Evolutionary conservation across 2,113 vertebrate genomes (phyloP).

Genomic region (Mesitornis unicolor): DNA sequence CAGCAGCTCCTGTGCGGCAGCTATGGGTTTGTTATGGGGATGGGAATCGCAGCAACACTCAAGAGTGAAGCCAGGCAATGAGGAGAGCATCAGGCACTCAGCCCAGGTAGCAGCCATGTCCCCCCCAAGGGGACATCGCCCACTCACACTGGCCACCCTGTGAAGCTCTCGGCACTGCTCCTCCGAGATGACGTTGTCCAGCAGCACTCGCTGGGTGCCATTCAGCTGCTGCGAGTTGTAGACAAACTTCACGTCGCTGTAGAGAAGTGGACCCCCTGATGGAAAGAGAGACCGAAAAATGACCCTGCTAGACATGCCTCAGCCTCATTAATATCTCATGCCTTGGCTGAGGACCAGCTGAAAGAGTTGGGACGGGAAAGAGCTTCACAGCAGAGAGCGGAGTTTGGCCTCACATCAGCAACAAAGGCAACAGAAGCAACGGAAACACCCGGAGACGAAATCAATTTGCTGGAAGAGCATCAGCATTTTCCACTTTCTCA

Average conservation of each 20-base stretch:
- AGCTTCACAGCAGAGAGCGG: not conserved
- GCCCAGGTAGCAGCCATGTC: not conserved
- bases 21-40: not conserved
- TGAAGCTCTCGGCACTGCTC: slow-evolving; percentile 87
- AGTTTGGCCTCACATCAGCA: not conserved
- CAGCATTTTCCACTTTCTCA: not conserved
- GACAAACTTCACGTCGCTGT: slow-evolving; percentile 81
- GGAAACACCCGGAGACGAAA: not conserved
- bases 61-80: not conserved
- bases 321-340: not conserved
- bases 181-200: slow-evolving; percentile 88
- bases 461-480: not conserved
- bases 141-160: slow-evolving; percentile 86
- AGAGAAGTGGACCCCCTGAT: slow-evolving; percentile 89
- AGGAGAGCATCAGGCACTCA: not conserved
- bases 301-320: not conserved
- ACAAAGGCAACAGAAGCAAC: not conserved
- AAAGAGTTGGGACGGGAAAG: no score
- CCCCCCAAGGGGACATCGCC: rapidly evolving
- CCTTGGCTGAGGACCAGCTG: not conserved
- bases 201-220: slow-evolving; percentile 88
- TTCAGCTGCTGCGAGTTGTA: slow-evolving; percentile 88
- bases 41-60: not conserved
- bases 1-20: not conserved
- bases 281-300: not conserved